Base-by-base conservation (phyloP, 1,140 invertebrate genomes). In the Drosophila melanogaster region DNA sequence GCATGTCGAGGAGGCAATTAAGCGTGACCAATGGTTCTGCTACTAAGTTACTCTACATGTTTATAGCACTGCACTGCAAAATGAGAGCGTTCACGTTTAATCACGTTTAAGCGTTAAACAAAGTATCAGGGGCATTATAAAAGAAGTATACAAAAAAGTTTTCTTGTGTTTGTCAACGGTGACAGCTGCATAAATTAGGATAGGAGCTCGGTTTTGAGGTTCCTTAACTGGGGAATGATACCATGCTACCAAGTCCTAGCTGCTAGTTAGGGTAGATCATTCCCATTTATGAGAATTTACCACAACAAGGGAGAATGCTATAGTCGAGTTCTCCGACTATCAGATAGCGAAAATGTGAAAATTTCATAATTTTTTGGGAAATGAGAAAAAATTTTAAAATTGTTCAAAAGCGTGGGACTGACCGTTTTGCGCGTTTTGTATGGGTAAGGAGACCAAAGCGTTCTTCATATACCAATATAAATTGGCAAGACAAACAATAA, bases 1-100 rank as follows among this genome's bases (percentile, higher is more conserved):
- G 10, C n/a, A 53, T 41, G 40, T 69, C 43, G 47, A 55, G 53
- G 46, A 65, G 65, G 79, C 80, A 77, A 80, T 89, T 90, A 89
- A 89, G 85, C 84, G 84, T 84, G 80, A 90, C 84, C 84, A 89
- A 89, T 89, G 76, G 85, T 77, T 55, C 51, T 41, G 50, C 77
- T 67, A 76, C 71, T 72, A 83, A 72, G 60, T 49, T 50, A 83
- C 58, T 55, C 56, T 33, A 47, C 24, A 78, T 59, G 75, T 87
- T 87, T 79, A 87, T 77, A 46, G 76, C 47, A 40, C 6, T 33
- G 46, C n/a, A 12, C 55, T 54, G 51, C 38, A 57, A 86, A 81
- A 53, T 40, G 60, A 56, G 43, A 81, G 69, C 60, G 54, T 43
- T 37, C 60, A 69, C 75, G 78, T 81, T 86, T 86, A 86, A 79